Evolutionary conservation across 2,797 vertebrate species (phyloP).

Genomic region (Lepus oiostolus): DNA sequence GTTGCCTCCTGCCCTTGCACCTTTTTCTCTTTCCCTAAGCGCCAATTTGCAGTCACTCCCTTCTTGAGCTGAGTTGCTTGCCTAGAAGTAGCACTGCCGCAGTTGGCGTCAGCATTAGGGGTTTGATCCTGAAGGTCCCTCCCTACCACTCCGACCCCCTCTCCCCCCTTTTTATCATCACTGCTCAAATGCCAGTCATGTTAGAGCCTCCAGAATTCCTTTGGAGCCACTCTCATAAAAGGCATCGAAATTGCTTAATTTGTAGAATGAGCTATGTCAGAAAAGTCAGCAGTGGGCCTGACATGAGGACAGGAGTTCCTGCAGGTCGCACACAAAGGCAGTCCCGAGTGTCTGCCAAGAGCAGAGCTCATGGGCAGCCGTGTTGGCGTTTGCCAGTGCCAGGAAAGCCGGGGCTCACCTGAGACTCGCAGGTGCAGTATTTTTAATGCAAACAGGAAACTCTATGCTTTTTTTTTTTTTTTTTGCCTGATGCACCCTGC

Average conservation of each 20-base stretch:
- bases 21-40: not conserved
- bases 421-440: not conserved
- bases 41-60: not conserved
- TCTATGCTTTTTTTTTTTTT: not conserved
- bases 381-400: not conserved
- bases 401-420: not conserved
- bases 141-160: rapidly evolving
- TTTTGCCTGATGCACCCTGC: not conserved
- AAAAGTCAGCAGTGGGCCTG: not conserved
- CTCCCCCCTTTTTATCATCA: rapidly evolving
- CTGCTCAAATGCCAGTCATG: not conserved
- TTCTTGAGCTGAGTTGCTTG: not conserved
- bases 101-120: rapidly evolving
- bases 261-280: slow-evolving; percentile 25
- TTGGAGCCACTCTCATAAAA: not conserved
- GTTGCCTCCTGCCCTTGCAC: not conserved
- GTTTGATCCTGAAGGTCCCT: too few species aligned
- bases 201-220: not conserved
- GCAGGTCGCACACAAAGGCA: not conserved
- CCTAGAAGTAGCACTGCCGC: not conserved
- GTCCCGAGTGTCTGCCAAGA: not conserved
- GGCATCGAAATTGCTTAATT: not conserved
- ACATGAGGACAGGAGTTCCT: not conserved
- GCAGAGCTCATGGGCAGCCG: not conserved
- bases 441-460: not conserved